Evolutionary conservation across 1,140 invertebrate species (phyloP), one percentile per base, ranked within the genome.

Genomic region (Charaxes varanes): DNA sequence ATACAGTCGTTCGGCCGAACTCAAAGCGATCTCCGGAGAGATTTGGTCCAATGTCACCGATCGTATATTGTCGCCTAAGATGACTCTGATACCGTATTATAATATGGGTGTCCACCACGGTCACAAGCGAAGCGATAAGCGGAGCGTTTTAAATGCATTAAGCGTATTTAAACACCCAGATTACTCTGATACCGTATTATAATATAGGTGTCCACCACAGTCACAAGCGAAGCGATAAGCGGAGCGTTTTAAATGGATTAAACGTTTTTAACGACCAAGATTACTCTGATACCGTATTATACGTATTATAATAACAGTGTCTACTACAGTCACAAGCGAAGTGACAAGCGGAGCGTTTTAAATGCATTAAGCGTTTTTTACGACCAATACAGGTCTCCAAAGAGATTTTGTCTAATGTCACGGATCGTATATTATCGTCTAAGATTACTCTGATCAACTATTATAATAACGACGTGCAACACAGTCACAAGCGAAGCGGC

Each of bases 1-100:
- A 72, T 66, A 52, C 62, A 53, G 63, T 68, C 53, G 53, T 68
- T 73, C 76, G 72, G 68, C 48, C 33, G 35, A 40, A 56, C 21
- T 72, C 67, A 74, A 74, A 73, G 69, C 53, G 69, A 68, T 72
- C 56, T 44, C 50, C 47, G 53, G 44, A 55, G 60, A 65, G 60
- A 70, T 70, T 71, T 46, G 53, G 60, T 50, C 52, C 60, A 54
- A 63, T 76, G 72, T 77, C 68, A 69, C 59, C 64, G 68, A 71
- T 81, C 72, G 72, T 81, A 79, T 71, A 70, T 79, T 79, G 77
- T 81, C 77, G 61, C 70, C 66, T 41, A 59, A 78, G 67, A 81
- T 77, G 62, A 57, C 54, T 66, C 26, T 41, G 72, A 81, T 81
- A 77, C 48, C 34, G 49, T 54, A 65, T 69, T 64, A 62, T 61